These are phyloP conservation scores for Orthosia incerta DNA, from an alignment of 2,888 invertebrate species.

Conservation along the genomic window DNA sequence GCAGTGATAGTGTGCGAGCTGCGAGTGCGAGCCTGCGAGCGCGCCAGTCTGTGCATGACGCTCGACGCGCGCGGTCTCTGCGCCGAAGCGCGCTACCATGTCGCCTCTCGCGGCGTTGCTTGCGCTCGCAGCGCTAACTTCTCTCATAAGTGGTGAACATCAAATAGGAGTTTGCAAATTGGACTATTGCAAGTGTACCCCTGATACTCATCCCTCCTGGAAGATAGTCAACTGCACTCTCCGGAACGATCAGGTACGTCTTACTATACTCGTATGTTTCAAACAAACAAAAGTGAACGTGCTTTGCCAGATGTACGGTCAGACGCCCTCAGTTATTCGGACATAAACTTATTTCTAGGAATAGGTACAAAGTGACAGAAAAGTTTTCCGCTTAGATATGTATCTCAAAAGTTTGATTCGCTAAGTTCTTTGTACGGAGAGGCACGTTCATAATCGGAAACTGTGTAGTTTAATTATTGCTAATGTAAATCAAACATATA, in stretches of 20 bases:
- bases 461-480: conserved; percentile 43
- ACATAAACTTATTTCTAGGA: conserved; percentile 61
- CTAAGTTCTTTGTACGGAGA: conserved; percentile 12
- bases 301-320: conserved; percentile 68
- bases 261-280: conserved; percentile 68
- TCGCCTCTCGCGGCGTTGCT: conserved; percentile 79
- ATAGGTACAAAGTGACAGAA: conserved; percentile 43
- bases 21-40: conserved; percentile 52
- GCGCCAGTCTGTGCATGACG: conserved; percentile 82
- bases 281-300: conserved; percentile 75
- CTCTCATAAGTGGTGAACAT: conserved; percentile 70
- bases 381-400: conserved; percentile 38
- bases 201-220: conserved; percentile 91
- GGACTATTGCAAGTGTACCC: conserved; percentile 91
- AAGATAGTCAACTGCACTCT: conserved; percentile 92
- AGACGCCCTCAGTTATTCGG: conserved; percentile 57
- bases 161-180: conserved; percentile 86
- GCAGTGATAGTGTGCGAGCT: conserved; percentile 56
- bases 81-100: conserved; percentile 86
- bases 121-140: conserved; percentile 89
- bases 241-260: conserved; percentile 89
- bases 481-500: conserved; percentile 65
- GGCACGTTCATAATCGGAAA: conserved; percentile 26
- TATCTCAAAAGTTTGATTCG: conserved; percentile 27
- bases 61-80: conserved; percentile 79